Evolutionary conservation across 2,797 vertebrate species (phyloP).

Genomic region (Esox masquinongy): DNA sequence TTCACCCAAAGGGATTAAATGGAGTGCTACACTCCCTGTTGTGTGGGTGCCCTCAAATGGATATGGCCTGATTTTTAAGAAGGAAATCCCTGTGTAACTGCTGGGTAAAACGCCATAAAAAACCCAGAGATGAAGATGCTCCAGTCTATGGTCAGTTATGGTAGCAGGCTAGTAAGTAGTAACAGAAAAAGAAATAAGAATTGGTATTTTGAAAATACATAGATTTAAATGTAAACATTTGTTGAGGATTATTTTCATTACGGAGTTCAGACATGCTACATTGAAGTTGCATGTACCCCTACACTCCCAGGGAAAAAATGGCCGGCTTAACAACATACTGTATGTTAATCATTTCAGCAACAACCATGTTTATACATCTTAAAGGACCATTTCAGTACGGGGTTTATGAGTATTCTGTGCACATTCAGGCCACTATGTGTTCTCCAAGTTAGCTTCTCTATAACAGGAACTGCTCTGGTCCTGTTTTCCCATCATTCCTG

Average conservation of each 20-base stretch:
- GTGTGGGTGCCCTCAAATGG: not conserved
- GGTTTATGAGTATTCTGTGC: not conserved
- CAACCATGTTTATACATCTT: not conserved
- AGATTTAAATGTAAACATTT: not conserved
- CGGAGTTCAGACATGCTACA: not conserved
- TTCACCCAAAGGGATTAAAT: not conserved
- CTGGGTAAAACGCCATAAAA: not conserved
- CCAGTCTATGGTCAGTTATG: not conserved
- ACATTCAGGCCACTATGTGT: not conserved
- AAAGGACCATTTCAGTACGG: not conserved
- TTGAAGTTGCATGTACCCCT: not conserved
- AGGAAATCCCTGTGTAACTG: not conserved
- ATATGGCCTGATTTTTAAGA: not conserved
- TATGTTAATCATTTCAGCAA: not conserved
- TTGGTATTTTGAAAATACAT: not conserved
- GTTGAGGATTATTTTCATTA: too few species aligned
- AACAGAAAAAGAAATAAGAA: not conserved
- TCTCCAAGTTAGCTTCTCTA: not conserved
- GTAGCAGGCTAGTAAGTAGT: not conserved
- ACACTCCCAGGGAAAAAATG: not conserved
- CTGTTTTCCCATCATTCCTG: not conserved
- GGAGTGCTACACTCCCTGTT: not conserved
- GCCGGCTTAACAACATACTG: not conserved
- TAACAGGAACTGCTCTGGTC: not conserved
- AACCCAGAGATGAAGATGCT: not conserved